phyloP scores from a whole-genome alignment of 1,140 invertebrate genomes.

The Chymomyza costata region DNA sequence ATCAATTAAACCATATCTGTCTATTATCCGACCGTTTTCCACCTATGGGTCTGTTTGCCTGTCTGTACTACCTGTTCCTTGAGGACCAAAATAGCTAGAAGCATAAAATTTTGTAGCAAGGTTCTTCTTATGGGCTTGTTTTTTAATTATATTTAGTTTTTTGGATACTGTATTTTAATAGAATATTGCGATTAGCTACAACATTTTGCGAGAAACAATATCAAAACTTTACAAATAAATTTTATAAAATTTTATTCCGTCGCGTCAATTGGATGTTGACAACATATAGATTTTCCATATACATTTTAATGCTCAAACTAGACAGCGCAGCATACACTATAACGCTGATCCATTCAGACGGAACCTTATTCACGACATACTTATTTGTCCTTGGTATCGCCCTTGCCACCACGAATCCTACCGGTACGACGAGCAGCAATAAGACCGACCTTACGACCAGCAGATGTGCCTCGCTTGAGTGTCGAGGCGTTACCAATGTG shows the following conservation, averaged over 20 bases:
- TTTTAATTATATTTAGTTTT: no score
- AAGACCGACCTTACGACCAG: conserved; percentile 99
- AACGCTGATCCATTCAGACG: conserved; percentile 45
- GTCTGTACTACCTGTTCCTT: no score
- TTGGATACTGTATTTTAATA: no score
- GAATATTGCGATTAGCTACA: no score
- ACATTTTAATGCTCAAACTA: conserved; percentile 35
- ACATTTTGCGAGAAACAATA: no score
- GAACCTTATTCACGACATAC: conserved; percentile 33
- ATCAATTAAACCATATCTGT: no score
- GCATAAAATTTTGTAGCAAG: no score
- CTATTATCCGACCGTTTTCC: no score
- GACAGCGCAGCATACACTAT: conserved; percentile 31
- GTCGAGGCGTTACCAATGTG: conserved; percentile 99
- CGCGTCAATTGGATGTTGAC: conserved; percentile 50
- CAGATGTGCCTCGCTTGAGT: conserved; percentile 95
- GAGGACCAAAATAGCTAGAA: no score
- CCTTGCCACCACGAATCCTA: conserved; percentile 96
- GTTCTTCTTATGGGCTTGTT: no score
- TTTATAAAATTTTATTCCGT: conserved; percentile 68
- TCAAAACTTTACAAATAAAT: no score
- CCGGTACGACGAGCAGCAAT: conserved; percentile 99
- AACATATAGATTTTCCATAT: conserved; percentile 54
- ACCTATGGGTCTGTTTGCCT: no score
- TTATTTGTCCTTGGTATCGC: conserved; percentile 82